Conservation (phyloP, 2,888 invertebrate genomes). For the Falcaria lacertinaria region DNA sequence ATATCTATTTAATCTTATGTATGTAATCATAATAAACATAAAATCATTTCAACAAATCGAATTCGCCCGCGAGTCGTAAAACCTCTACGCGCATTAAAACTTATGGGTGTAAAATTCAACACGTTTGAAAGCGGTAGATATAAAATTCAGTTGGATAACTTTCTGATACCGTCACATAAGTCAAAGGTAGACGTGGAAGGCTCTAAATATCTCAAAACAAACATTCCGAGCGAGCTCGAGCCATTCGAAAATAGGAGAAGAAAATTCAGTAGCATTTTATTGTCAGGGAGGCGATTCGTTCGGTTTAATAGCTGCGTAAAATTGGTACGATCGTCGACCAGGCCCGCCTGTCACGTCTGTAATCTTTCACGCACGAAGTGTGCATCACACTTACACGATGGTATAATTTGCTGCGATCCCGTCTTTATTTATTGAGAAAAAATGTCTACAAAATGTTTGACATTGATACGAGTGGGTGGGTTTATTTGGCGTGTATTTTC, state of each 20-base stretch:
- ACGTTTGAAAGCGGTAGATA: slow-evolving; percentile 1
- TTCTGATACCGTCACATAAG: slow-evolving; percentile 29
- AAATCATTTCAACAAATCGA: background rate
- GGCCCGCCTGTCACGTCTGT: slow-evolving; percentile 43
- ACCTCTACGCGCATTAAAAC: background rate
- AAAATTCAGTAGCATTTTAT: slow-evolving; percentile 52
- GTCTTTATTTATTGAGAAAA: slow-evolving; percentile 32
- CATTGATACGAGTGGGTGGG: background rate
- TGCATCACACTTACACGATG: slow-evolving; percentile 26
- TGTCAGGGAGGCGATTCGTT: slow-evolving; percentile 42
- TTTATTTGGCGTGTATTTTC: background rate
- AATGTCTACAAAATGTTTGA: slow-evolving; percentile 7
- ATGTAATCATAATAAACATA: too few species aligned
- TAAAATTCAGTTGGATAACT: background rate
- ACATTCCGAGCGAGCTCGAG: slow-evolving; percentile 46
- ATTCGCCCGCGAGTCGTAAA: background rate
- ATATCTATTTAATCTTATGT: too few species aligned
- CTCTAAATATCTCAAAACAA: slow-evolving; percentile 56
- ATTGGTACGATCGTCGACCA: slow-evolving; percentile 39
- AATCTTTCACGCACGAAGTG: slow-evolving; percentile 56
- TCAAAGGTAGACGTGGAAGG: slow-evolving; percentile 32
- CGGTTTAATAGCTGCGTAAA: slow-evolving; percentile 52
- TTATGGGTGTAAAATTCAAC: background rate
- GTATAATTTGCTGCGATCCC: slow-evolving; percentile 35
- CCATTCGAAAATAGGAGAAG: slow-evolving; percentile 48